Base-by-base conservation (phyloP, 2,888 invertebrate genomes). In the Xylophagus ater region DNA sequence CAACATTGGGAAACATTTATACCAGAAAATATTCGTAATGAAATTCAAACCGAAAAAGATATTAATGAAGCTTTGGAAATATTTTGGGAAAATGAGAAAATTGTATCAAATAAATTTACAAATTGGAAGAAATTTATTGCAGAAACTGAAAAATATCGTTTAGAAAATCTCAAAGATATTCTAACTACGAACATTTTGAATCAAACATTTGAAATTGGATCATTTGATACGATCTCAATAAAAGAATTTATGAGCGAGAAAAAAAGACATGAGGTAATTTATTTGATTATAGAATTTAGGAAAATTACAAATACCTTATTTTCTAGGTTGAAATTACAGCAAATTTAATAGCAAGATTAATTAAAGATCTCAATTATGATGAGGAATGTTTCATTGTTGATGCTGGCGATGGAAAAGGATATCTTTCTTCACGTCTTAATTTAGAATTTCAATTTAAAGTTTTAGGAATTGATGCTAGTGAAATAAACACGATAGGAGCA, bases 361-460 rank as follows among this genome's bases (percentile, higher is more conserved):
- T 53, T 57, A 62, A 3, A 50, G 58, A 32, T 17, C 25, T 35
- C 4, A 18, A 6, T 9, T 12, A 41, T 31, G 12, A 29, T 0
- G 17, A 38, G 1, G 32, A 39, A 6, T 2, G 50, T 4, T 70
- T 73, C 59, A 66, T 84, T 26, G 69, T 92, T 12, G 93, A 93
- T 57, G 77, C 87, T 28, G 93, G 93, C 0, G 89, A 89, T 53
- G 93, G 93, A 0, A 82, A 86, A 56, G 93, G 90, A 0, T 86
- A 89, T 59, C 66, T 92, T 24, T 81, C 85, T 28, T 78, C 81
- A 0, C 73, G 81, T 9, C 58, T 93, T 33, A 73, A 81, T 0
- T 67, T 85, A 4, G 74, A 79, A 43, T 76, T 84, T 59, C 51
- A 54, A 2, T 64, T 85, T 40, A 77, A 77, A 25, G 83, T 89